These are phyloP conservation scores for Dasyprocta punctata DNA, from an alignment of 2,113 vertebrate genomes.

Conservation along the genomic window DNA sequence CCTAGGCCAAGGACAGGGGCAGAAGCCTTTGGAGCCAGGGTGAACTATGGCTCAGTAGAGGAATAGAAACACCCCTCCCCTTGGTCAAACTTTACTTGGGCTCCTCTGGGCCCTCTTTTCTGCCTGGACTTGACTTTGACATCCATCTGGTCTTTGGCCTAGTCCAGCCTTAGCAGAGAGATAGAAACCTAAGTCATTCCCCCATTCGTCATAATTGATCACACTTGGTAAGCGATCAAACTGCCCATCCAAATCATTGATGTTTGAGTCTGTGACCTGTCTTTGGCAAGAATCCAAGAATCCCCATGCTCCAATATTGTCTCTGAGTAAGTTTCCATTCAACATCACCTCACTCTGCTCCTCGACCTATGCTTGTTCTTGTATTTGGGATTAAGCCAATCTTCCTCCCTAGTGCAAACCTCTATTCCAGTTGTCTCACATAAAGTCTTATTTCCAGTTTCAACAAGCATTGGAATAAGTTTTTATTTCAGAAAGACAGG, in stretches of 20 bases:
- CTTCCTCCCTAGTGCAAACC: background rate
- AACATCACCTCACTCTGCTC: background rate
- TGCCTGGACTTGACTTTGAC: background rate
- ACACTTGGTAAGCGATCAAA: background rate
- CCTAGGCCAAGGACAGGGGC: too few relatives aligned
- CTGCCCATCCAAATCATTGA: background rate
- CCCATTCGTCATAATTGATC: background rate
- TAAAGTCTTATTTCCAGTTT: background rate
- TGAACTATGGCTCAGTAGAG: background rate
- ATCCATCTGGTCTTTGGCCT: background rate
- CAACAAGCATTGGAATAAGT: background rate
- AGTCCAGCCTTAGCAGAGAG: background rate
- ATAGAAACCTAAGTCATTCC: background rate
- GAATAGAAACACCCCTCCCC: background rate
- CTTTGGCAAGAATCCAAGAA: background rate
- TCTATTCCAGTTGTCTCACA: background rate
- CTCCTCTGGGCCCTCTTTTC: background rate
- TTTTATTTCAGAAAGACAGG: background rate
- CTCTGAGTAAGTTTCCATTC: background rate
- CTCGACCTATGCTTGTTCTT: background rate
- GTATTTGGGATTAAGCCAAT: background rate
- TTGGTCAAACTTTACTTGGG: background rate
- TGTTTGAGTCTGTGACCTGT: background rate
- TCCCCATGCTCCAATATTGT: accelerated
- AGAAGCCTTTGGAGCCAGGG: background rate